phyloP scores from a whole-genome alignment of 2,888 invertebrate species.

The Endotricha flammealis region DNA sequence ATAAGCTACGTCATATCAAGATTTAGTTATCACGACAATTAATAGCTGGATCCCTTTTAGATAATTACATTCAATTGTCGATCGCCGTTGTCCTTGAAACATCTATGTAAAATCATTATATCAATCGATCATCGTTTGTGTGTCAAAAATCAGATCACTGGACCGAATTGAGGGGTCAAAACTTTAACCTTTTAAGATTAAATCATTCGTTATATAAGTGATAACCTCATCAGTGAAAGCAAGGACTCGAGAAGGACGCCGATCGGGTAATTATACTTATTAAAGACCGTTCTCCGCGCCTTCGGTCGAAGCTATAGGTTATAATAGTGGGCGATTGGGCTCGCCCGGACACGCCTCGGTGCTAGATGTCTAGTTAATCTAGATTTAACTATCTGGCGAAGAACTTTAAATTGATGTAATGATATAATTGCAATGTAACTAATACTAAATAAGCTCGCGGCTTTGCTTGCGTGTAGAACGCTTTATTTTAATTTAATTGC shows the following conservation, averaged over 20 bases:
- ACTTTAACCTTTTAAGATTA: constrained; percentile 36
- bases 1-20: no score
- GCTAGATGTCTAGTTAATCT: constrained; percentile 16
- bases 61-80: no score
- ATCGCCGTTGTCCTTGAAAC: background rate
- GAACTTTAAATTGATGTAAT: background rate
- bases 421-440: no score
- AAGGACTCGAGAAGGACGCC: constrained; percentile 67
- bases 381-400: constrained; percentile 5
- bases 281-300: constrained; percentile 44
- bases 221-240: constrained; percentile 70
- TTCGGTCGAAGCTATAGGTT: constrained; percentile 22
- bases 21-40: no score
- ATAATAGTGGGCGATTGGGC: constrained; percentile 46
- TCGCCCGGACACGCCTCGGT: constrained; percentile 52
- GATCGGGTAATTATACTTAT: constrained; percentile 65
- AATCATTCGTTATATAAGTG: constrained; percentile 47
- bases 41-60: no score
- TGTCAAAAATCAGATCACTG: constrained; percentile 43
- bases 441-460: no score
- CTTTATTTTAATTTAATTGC: no score
- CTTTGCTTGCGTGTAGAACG: no score
- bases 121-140: constrained; percentile 16
- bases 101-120: background rate
- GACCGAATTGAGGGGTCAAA: constrained; percentile 21